A percentile compares a stretch with the other conserved stretches of the same genome.
phyloP scores from a whole-genome alignment of 30 jellyfish, hydroid and myxozoan species.

The Turritopsis rubra region DNA sequence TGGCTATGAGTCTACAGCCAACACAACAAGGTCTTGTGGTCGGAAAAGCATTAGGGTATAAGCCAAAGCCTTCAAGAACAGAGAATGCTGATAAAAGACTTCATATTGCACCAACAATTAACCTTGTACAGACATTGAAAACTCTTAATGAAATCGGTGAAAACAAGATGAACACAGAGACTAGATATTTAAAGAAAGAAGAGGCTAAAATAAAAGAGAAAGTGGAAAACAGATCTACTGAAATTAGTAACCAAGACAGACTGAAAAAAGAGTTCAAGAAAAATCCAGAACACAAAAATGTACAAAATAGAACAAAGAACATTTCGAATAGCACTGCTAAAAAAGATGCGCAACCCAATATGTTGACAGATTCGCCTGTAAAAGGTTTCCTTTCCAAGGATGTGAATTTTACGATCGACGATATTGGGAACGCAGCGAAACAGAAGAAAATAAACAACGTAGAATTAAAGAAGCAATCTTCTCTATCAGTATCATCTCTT shows the following conservation, averaged over 20 bases:
- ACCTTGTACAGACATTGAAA: background rate
- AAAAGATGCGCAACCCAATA: slow-evolving; percentile 12
- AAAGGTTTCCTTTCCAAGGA: slow-evolving; percentile 34
- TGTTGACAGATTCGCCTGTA: slow-evolving; percentile 28
- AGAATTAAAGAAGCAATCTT: background rate
- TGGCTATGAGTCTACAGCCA: slow-evolving; percentile 9
- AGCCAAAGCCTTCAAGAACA: background rate
- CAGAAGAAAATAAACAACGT: background rate
- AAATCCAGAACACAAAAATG: background rate
- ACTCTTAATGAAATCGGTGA: slow-evolving; percentile 1
- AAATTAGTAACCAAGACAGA: background rate
- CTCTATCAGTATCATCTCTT: background rate
- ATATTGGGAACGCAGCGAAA: slow-evolving; percentile 10
- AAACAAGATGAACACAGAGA: background rate
- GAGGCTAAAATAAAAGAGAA: background rate
- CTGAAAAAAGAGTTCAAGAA: background rate
- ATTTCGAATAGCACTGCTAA: background rate
- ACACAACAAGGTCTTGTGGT: no score
- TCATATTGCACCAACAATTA: slow-evolving; percentile 13
- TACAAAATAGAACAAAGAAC: background rate
- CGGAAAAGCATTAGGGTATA: background rate
- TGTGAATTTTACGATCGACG: slow-evolving; percentile 26
- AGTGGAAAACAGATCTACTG: background rate
- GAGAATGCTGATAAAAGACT: slow-evolving; percentile 11
- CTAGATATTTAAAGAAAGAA: background rate